Evolutionary conservation across 1,140 invertebrate genomes (phyloP), one percentile per base, ranked within the genome.

Genomic region (Tribolium madens): DNA sequence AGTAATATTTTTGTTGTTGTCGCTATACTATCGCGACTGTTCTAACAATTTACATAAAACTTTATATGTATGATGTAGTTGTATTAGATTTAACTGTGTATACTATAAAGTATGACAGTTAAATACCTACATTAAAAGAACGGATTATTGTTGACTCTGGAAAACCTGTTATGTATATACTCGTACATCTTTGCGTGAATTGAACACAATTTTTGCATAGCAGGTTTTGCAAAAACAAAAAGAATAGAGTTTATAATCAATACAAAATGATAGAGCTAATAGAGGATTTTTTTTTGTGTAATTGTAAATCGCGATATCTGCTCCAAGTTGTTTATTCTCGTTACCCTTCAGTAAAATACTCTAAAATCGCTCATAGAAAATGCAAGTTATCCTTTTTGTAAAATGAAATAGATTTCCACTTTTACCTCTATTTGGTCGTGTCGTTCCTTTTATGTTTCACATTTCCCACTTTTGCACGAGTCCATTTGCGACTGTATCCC

Each of bases 331-430:
- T 42, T 42, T 42, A 42, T 42, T 9, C 36, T 9, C 36, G 1
- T 42, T 7, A 42, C 9, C 3, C 36, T 9, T 7, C 5, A 42
- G 36, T 31, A 42, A 42, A n/a, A 42, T 42, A 9, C 4, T 42
- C 36, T n/a, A 42, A 42, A 9, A 42, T 31, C 26, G 26, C 2
- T 2, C 26, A 31, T 31, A 31, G 26, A 9, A 42, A 42, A 57
- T 57, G 21, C n/a, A 17, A 57, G 52, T 31, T 13, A 64, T 31
- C 57, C 26, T n/a, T 12, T 64, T 64, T 33, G 57, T 26, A 9
- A 64, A 31, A 33, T 64, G 26, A 64, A 64, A 64, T 64, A 64
- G 57, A 64, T 64, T 64, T 64, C 26, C 57, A 64, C 57, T 64
- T 64, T 64, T 64, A 64, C 33, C 21, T 64, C 57, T 26, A 64